Evolutionary conservation across 53 echinoderm and acorn worm genomes (phyloP).

Genomic region (Luidia sarsii): DNA sequence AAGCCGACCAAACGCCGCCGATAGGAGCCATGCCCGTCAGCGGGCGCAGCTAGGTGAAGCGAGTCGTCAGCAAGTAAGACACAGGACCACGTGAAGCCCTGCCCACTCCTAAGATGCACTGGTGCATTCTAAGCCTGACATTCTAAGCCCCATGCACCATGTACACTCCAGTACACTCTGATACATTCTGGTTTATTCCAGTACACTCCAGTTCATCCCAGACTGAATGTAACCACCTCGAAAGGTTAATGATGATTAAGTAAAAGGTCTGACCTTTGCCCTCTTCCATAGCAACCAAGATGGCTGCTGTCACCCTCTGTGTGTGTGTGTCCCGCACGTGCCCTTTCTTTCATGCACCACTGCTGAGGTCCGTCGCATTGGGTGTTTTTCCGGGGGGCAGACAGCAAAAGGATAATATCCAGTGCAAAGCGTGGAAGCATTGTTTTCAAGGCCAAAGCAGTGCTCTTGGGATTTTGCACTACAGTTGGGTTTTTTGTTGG

Average conservation of each 20-base stretch:
- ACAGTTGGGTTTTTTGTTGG: too few species aligned
- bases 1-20: conserved; percentile 27
- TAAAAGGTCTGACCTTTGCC: conserved; percentile 89
- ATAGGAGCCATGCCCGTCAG: background rate
- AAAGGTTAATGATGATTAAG: conserved; percentile 87
- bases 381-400: conserved; percentile 59
- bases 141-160: too few species aligned
- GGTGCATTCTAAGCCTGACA: too few species aligned
- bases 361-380: conserved; percentile 14
- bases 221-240: too few species aligned
- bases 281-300: conserved; percentile 53
- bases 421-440: conserved; percentile 35
- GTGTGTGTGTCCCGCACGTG: background rate
- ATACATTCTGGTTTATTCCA: too few species aligned
- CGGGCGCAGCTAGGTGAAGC: too few species aligned
- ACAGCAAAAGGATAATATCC: background rate
- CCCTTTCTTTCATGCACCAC: conserved; percentile 32
- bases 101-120: too few species aligned
- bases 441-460: background rate
- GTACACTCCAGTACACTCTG: too few species aligned
- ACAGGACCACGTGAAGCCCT: too few species aligned
- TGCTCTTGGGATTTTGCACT: conserved; percentile 49
- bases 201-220: too few species aligned
- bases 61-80: too few species aligned
- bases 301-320: conserved; percentile 11